Conservation (phyloP, 2,113 vertebrate species). For the Sitta europaea region DNA sequence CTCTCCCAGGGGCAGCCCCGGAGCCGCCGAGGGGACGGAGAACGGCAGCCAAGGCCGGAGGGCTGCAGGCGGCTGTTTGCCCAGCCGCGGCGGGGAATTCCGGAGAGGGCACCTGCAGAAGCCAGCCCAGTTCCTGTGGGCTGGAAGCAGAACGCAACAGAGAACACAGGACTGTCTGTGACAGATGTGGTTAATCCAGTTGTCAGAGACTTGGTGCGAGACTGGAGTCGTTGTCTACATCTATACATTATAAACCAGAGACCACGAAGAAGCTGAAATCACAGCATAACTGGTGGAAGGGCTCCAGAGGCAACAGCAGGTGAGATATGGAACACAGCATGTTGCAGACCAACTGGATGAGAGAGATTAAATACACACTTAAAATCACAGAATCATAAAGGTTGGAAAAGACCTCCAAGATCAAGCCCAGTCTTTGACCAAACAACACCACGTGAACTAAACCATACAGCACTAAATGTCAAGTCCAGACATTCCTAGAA, state of each 20-base stretch:
- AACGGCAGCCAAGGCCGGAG: accelerated
- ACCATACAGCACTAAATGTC: not conserved
- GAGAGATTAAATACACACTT: not conserved
- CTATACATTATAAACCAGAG: not conserved
- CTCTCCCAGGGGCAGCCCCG: no score
- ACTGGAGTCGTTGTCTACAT: not conserved
- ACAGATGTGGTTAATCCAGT: not conserved
- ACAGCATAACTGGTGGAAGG: not conserved
- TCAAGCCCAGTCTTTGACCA: not conserved
- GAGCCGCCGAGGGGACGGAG: accelerated
- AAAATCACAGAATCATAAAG: not conserved
- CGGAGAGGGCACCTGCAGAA: no score
- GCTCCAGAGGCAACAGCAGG: not conserved
- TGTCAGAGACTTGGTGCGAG: not conserved
- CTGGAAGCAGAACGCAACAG: not conserved
- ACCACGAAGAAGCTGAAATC: not conserved
- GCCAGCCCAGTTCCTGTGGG: accelerated
- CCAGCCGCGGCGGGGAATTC: accelerated
- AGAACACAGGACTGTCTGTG: accelerated
- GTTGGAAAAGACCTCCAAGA: not conserved
- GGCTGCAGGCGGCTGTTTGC: not conserved
- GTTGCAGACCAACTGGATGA: not conserved
- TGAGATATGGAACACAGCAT: not conserved
- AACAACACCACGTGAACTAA: not conserved
- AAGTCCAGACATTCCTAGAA: not conserved